phyloP scores from a whole-genome alignment of 2,888 invertebrate genomes.

The Drepanosiphum platanoidis region DNA sequence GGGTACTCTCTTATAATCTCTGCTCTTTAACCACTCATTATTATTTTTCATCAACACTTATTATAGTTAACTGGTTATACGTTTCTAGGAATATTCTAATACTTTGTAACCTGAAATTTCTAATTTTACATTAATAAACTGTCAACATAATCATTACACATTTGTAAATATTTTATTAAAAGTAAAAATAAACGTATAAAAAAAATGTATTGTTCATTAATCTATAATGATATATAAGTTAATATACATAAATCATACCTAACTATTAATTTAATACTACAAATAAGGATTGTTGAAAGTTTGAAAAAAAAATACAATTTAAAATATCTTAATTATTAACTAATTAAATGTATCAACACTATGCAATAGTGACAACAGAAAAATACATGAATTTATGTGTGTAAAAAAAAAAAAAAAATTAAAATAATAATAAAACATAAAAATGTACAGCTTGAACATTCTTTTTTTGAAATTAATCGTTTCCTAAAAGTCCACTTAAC shows the following conservation, averaged over 20 bases:
- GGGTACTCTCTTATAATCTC: too few relatives aligned
- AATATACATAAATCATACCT: slow-evolving; percentile 2
- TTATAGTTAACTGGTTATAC: too few relatives aligned
- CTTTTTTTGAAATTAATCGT: neutral
- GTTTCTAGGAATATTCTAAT: neutral
- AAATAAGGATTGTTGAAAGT: slow-evolving; percentile 10
- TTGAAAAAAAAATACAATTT: neutral
- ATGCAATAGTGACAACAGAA: too few relatives aligned
- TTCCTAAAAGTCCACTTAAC: slow-evolving; percentile 10
- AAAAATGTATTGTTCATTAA: slow-evolving; percentile 34
- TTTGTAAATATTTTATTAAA: slow-evolving; percentile 48
- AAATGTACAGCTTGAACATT: neutral
- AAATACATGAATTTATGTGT: neutral
- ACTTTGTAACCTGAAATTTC: neutral
- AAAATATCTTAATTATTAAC: neutral
- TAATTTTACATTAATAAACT: neutral
- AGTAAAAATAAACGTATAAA: slow-evolving; percentile 44
- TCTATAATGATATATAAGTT: slow-evolving; percentile 9
- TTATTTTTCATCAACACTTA: neutral
- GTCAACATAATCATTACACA: slow-evolving; percentile 7
- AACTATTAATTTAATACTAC: slow-evolving; percentile 12
- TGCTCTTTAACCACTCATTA: too few relatives aligned
- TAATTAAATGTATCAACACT: neutral
- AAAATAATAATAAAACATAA: too few relatives aligned
- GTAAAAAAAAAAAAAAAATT: neutral